Base-by-base conservation (phyloP, 2,888 invertebrate genomes). In the Taenaris catops region DNA sequence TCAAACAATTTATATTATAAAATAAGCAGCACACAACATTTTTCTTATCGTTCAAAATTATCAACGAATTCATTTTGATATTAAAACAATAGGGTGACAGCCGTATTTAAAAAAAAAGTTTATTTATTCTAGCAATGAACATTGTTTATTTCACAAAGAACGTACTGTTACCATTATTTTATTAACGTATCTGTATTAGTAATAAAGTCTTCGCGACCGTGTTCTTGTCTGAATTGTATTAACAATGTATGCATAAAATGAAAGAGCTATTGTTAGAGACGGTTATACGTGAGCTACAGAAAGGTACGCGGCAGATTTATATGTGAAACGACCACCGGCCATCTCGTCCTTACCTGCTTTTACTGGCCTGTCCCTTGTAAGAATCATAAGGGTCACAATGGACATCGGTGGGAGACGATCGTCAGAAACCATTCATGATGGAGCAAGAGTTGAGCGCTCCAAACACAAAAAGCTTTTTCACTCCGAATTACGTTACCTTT, bases 321-420 rank as follows among this genome's bases (percentile, higher is more conserved):
- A 26, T 21, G 18, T 17, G 27, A 20, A 31, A 25, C 41, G 40
- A 44, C 42, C 44, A 49, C 39, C 48, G 54, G 44, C 52, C 48
- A 51, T 29, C 45, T 38, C 34, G 25, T 29, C 34, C 29, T 46
- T 69, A 74, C 75, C 78, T 74, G 75, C 64, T 56, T 51, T 35
- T 4, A 36, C 40, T 33, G 41, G 41, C 50, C 59, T 62, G 27
- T 65, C 64, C 61, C 55, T 55, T 58, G 48, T 19, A 19, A 44
- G 39, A 41, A 37, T 44, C 48, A 70, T 69, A 70, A 71, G 63
- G 48, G 58, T 41, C 45, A 37, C 25, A 33, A 33, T 37, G n/a
- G 8, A n/a, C 25, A 29, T 39, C 62, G 49, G 55, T 51, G 51
- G 57, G 55, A 60, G 59, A 38, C 37, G 18, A 32, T 7, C 38